Evolutionary conservation across 2,113 vertebrate genomes (phyloP).

Genomic region (Corvus hawaiiensis): DNA sequence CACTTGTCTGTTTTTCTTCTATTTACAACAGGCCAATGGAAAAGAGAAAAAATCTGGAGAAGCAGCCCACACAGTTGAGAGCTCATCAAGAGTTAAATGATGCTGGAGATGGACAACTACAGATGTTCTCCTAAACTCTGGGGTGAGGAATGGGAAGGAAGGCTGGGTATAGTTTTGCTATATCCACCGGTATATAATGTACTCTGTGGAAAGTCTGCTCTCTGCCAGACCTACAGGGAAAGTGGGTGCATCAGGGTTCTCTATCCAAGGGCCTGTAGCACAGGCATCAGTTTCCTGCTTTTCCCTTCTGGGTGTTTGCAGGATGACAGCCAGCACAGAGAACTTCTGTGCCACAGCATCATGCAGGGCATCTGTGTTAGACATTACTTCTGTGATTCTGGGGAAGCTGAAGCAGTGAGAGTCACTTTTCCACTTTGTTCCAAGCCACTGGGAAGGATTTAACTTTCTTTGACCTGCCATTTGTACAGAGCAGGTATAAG

Average conservation of each 20-base stretch:
- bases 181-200: neutral
- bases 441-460: neutral
- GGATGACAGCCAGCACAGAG: neutral
- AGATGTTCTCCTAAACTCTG: neutral
- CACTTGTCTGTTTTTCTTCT: neutral
- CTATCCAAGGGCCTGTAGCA: neutral
- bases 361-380: neutral
- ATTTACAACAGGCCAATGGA: neutral
- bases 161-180: neutral
- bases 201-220: neutral
- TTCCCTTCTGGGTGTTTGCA: neutral
- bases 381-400: neutral
- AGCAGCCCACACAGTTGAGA: neutral
- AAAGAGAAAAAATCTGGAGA: neutral
- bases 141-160: neutral
- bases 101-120: neutral
- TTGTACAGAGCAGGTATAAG: neutral
- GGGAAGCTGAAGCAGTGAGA: neutral
- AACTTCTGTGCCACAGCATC: neutral
- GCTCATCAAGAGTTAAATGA: neutral
- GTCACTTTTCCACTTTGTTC: neutral
- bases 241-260: neutral
- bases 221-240: neutral
- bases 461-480: neutral
- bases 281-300: neutral